A percentile compares a stretch with the other conserved stretches of the same genome.
Conservation (phyloP, 2,113 vertebrate species). For the Candoia aspera region DNA sequence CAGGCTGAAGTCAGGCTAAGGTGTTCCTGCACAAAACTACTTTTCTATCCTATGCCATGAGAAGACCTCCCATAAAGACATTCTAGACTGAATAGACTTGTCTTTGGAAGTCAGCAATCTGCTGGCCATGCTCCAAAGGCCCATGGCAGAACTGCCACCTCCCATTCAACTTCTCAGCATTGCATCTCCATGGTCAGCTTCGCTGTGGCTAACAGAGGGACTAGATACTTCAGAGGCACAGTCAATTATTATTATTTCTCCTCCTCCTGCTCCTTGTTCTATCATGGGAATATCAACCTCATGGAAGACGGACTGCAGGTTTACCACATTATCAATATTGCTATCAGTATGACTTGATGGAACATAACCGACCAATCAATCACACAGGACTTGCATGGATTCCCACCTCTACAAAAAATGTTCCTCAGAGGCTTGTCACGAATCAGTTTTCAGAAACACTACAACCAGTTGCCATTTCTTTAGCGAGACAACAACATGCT, state of each 20-base stretch:
- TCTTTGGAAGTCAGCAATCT: not conserved
- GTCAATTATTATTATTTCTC: not conserved
- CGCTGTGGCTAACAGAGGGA: not conserved
- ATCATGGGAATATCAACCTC: not conserved
- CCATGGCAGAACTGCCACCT: not conserved
- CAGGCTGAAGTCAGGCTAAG: not conserved
- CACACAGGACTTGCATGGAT: not conserved
- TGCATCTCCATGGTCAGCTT: not conserved
- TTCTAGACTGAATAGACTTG: not conserved
- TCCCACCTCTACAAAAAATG: not conserved
- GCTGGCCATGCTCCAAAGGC: not conserved
- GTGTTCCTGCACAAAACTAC: not conserved
- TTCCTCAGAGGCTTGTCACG: not conserved
- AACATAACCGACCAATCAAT: not conserved
- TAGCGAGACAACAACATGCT: not conserved
- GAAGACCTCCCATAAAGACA: not conserved
- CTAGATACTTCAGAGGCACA: not conserved
- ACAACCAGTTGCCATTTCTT: not conserved
- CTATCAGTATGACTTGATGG: not conserved
- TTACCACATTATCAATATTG: not conserved
- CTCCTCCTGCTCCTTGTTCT: not conserved
- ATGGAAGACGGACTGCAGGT: not conserved
- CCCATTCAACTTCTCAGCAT: not conserved
- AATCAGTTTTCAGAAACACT: not conserved
- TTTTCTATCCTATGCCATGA: not conserved